Base-by-base conservation (phyloP, 2,113 vertebrate genomes). In the Zosterops pallidus region DNA sequence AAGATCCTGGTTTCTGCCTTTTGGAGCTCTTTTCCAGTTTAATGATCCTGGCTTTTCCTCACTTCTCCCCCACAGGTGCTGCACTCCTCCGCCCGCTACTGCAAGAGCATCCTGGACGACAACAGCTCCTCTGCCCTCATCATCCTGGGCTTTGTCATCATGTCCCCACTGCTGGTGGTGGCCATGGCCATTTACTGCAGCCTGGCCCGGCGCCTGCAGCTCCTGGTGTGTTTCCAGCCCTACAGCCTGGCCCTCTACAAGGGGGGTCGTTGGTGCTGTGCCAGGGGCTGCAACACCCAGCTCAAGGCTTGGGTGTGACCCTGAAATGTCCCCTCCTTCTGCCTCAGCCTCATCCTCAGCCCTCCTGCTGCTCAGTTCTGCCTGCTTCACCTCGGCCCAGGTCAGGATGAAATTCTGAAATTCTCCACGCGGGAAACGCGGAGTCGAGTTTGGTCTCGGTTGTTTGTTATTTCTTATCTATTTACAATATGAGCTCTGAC, bases 91-190 rank as follows among this genome's bases (percentile, higher is more conserved):
- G 98, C 98, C 4, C 95, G 96, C 50, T 97, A 99, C 87, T 99
- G 99, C 98, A 96, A 90, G 74, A 97, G 90, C 81, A 92, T 99
- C 96, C 96, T 99, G 49, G 99, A 99, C 4, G 99, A 99, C 97
- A 98, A 98, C 98, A 98, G 99, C 93, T 98, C 99, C 49, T 99
- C 99, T 2, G 98, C 99, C 67, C 98, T 99, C 94, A 99, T 99
- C 85, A 99, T 99, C 95, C 94, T 99, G 20, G 99, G 99, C 62
- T 99, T 99, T n/a, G 98, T 99, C 69, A 98, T 99, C 97, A 98
- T 99, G 98, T 99, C 99, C 5, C 99, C 98, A 0, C 98, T 99
- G 49, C 98, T 99, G 17, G 98, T 99, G 21, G 97, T 99, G 60
- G 99, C 99, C 14, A 98, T 99, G 12, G 98, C 98, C 3, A 77